Percentiles rank a stretch among this genome's conserved stretches.
Evolutionary conservation across 53 echinoderm and acorn worm genomes (phyloP).

Genomic region (Arbacia lixula): DNA sequence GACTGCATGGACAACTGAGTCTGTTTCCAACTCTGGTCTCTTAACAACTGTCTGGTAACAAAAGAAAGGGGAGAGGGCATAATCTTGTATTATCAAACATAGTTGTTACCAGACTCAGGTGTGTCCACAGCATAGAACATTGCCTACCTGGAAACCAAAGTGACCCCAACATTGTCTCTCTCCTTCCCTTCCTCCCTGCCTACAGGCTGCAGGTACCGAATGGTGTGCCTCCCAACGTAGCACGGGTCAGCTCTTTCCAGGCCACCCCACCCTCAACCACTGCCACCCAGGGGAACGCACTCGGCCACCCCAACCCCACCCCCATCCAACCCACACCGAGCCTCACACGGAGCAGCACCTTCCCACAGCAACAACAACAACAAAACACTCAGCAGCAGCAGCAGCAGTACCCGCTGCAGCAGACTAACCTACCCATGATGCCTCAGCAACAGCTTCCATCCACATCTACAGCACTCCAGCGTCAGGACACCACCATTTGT

Average conservation of each 20-base stretch:
- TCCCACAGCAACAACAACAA: conserved; percentile 14
- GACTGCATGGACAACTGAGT: no score
- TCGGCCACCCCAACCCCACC: neutral
- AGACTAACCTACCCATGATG: neutral
- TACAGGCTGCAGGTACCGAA: conserved; percentile 19
- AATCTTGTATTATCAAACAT: no score
- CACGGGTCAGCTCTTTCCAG: conserved; percentile 60
- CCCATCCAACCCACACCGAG: conserved; percentile 38
- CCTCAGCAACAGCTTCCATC: conserved; percentile 7
- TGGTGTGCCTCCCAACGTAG: conserved; percentile 44
- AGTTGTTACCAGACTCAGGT: no score
- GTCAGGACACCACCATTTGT: conserved; percentile 14
- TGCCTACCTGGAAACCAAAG: no score
- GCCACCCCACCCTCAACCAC: conserved; percentile 56
- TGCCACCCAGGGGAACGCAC: conserved; percentile 52
- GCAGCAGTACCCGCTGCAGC: conserved; percentile 5
- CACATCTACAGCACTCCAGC: conserved; percentile 14
- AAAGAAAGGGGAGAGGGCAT: no score
- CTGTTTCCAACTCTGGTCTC: no score
- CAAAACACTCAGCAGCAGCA: conserved; percentile 34
- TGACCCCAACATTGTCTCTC: no score
- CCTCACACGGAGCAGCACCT: neutral
- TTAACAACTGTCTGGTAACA: no score
- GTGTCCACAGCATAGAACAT: no score
- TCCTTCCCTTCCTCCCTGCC: no score